Evolutionary conservation across 2,888 invertebrate species (phyloP).

Genomic region (Diarsia mendica): DNA sequence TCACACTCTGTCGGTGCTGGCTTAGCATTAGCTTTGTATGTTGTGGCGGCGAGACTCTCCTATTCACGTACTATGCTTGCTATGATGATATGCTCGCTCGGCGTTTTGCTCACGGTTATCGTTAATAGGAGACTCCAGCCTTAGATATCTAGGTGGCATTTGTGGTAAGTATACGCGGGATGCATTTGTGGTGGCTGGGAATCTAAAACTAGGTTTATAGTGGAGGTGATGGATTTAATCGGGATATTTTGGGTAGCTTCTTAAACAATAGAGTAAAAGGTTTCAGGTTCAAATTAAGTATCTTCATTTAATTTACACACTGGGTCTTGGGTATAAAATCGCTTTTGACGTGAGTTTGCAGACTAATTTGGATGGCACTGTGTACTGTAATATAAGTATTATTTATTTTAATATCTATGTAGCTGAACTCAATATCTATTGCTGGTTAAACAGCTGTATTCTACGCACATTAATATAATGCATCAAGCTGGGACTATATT

Average conservation of each 20-base stretch:
- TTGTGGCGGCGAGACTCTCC: background rate
- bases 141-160: background rate
- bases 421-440: conserved; percentile 22
- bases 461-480: conserved; percentile 13
- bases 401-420: conserved; percentile 39
- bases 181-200: conserved; percentile 2
- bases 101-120: background rate
- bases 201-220: background rate
- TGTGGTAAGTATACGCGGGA: conserved; percentile 13
- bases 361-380: conserved; percentile 37
- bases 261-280: background rate
- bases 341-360: conserved; percentile 26
- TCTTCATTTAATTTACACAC: background rate
- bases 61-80: background rate
- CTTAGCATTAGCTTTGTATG: conserved; percentile 39
- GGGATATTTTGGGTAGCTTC: background rate
- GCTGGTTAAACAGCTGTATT: conserved; percentile 24
- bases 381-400: conserved; percentile 45
- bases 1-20: background rate
- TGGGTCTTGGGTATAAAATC: background rate
- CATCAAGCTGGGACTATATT: background rate
- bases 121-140: background rate
- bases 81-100: background rate
- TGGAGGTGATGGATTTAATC: background rate
- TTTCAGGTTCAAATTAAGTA: background rate